Evolutionary conservation across 2,113 vertebrate genomes (phyloP).

Genomic region (Hemibates koningsi): DNA sequence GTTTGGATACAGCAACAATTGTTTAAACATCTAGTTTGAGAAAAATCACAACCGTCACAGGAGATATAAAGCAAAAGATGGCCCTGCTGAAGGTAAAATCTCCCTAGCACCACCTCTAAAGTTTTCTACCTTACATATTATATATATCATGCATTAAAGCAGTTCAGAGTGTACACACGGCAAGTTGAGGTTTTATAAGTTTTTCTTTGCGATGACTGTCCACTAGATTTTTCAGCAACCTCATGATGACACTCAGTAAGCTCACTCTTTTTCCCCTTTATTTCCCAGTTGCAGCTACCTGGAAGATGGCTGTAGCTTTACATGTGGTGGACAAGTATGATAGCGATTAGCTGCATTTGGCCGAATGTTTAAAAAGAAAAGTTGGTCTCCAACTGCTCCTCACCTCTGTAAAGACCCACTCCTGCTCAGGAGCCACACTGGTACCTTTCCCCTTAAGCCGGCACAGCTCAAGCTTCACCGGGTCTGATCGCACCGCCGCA

Average conservation of each 20-base stretch:
- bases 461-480: slow-evolving; percentile 75
- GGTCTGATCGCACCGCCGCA: not conserved
- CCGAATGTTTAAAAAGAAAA: not conserved
- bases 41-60: not conserved
- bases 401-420: slow-evolving; percentile 85
- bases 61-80: accelerated
- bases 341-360: not conserved
- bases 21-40: not conserved
- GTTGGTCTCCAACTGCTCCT: slow-evolving; percentile 4
- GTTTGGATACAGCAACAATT: not conserved
- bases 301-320: not conserved
- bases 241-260: not conserved
- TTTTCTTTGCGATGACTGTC: not conserved
- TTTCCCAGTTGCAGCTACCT: not conserved
- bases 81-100: not conserved
- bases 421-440: slow-evolving; percentile 71
- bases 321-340: not conserved
- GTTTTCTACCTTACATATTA: not conserved
- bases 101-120: not conserved
- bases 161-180: not conserved
- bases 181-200: not conserved
- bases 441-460: slow-evolving; percentile 75
- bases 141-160: not conserved
- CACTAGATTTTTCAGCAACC: not conserved
- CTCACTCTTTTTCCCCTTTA: not conserved